Conservation (phyloP, 2,797 vertebrate genomes). For the Thamnophis elegans region DNA sequence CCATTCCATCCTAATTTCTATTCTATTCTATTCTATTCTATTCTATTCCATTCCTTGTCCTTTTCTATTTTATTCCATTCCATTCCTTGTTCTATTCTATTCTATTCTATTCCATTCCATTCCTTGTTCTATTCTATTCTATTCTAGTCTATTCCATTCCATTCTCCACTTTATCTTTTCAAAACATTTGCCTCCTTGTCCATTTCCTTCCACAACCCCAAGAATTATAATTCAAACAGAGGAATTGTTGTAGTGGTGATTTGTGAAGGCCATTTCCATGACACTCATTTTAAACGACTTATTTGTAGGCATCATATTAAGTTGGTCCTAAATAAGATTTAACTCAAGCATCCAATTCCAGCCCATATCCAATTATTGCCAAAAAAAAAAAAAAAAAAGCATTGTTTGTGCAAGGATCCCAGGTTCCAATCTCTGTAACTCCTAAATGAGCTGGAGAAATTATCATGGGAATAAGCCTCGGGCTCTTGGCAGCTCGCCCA, state of each 20-base stretch:
- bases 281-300: background rate
- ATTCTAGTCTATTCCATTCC: rapidly evolving
- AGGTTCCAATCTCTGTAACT: constrained; percentile 53
- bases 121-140: too few relatives aligned
- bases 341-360: constrained; percentile 13
- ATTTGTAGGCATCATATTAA: background rate
- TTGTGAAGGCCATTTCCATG: background rate
- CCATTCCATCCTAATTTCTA: too few relatives aligned
- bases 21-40: too few relatives aligned
- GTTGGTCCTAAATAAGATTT: background rate
- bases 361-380: constrained; percentile 41
- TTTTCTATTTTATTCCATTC: too few relatives aligned
- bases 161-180: background rate
- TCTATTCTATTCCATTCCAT: too few relatives aligned
- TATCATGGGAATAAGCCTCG: constrained; percentile 64
- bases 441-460: constrained; percentile 68
- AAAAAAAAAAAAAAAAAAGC: constrained; percentile 16
- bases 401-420: constrained; percentile 57
- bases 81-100: too few relatives aligned
- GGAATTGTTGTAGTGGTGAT: background rate
- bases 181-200: background rate
- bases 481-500: constrained; percentile 66
- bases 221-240: background rate
- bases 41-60: too few relatives aligned
- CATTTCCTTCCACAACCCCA: background rate